Evolutionary conservation across 2,797 vertebrate genomes (phyloP).

Genomic region (Neosilurus mollespiculum): DNA sequence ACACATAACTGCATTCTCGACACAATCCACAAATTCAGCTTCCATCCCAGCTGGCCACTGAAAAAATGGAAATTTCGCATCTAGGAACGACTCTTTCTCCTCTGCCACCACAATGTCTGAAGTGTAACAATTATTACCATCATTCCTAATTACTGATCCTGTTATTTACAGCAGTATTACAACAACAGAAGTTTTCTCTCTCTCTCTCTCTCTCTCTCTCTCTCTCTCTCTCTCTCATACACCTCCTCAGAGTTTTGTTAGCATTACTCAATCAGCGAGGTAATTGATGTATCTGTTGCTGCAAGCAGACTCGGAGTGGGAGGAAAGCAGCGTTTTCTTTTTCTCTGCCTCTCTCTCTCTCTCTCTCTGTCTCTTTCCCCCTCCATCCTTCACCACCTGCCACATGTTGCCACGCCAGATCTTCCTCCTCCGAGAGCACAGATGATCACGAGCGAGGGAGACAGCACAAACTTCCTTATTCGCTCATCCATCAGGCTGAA

Average conservation of each 20-base stretch:
- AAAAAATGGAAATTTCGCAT: not conserved
- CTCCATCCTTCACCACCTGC: constrained; percentile 64
- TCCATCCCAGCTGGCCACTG: not conserved
- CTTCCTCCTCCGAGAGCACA: constrained; percentile 57
- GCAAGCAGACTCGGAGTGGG: constrained; percentile 60
- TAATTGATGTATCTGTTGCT: constrained; percentile 66
- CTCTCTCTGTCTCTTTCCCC: constrained; percentile 25
- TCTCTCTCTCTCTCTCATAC: constrained; percentile 39
- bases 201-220: not conserved
- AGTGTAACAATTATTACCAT: constrained; percentile 24
- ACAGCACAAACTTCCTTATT: constrained; percentile 58
- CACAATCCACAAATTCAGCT: not conserved
- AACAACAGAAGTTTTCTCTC: constrained; percentile 14
- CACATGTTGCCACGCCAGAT: constrained; percentile 69
- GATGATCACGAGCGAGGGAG: constrained; percentile 45
- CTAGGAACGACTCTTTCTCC: constrained; percentile 11
- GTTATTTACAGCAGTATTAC: constrained; percentile 2
- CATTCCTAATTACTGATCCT: constrained; percentile 23
- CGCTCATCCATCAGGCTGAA: constrained; percentile 58
- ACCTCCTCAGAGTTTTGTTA: constrained; percentile 63
- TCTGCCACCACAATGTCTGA: not conserved
- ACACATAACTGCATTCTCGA: not conserved
- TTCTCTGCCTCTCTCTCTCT: constrained; percentile 50
- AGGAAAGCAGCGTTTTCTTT: constrained; percentile 43
- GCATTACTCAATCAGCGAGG: constrained; percentile 67